Conservation (phyloP, 2,888 invertebrate species). For the Folsomia manolachei region DNA sequence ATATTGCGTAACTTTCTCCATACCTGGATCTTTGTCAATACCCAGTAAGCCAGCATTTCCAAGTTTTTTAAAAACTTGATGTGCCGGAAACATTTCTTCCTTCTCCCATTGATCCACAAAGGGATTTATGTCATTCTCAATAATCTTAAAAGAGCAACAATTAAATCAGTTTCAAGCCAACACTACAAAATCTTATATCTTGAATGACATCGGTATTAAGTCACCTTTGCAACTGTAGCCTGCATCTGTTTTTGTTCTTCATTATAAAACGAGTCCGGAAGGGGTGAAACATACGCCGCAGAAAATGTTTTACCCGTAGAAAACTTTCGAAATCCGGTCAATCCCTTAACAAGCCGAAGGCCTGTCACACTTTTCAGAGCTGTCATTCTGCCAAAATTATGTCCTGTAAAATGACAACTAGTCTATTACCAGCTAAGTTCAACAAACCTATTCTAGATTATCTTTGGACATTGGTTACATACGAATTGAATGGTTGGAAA, state of each 20-base stretch:
- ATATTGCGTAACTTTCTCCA: not conserved
- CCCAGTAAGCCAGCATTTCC: conserved; percentile 59
- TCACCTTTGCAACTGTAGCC: conserved; percentile 43
- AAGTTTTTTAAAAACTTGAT: conserved; percentile 58
- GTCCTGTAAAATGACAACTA: not conserved
- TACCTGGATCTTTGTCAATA: conserved; percentile 52
- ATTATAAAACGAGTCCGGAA: conserved; percentile 46
- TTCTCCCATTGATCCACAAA: conserved; percentile 59
- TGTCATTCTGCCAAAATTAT: not conserved
- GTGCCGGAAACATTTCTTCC: conserved; percentile 57
- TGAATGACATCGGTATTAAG: not conserved
- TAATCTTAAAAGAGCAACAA: conserved; percentile 55
- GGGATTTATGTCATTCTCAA: conserved; percentile 60
- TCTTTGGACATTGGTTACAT: not conserved
- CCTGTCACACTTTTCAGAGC: not conserved
- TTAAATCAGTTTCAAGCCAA: no score
- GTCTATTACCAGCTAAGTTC: not conserved
- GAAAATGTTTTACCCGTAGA: not conserved
- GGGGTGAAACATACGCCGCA: conserved; percentile 30
- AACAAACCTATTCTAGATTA: not conserved
- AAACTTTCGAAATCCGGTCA: conserved; percentile 6
- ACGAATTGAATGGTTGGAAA: not conserved
- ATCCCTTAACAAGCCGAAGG: not conserved
- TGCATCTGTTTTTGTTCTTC: conserved; percentile 49
- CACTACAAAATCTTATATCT: not conserved